Base-by-base conservation (phyloP, 2,113 vertebrate genomes). In the Corynorhinus townsendii region DNA sequence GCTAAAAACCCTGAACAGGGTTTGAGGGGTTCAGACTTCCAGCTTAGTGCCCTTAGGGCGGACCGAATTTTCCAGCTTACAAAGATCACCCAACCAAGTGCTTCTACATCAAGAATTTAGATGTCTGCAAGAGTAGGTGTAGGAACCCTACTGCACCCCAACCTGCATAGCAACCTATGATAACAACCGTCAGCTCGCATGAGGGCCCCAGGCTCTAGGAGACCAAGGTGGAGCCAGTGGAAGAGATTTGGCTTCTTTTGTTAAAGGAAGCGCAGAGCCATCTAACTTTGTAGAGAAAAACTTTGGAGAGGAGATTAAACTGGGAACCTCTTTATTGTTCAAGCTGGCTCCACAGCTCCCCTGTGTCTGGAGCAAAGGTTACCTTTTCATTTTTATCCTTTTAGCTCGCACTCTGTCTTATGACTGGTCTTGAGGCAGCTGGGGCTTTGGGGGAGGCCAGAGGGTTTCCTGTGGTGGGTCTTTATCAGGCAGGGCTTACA, bases 261-360 rank as follows among this genome's bases (percentile, higher is more conserved):
- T 72, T 71, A 26, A 47, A 72, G 3, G 5, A 68, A 82, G 26
- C 11, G 0, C 52, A 87, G 77, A 90, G 56, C 17, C 49, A 26
- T 17, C 43, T 91, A 88, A 82, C 33, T 96, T 79, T 24, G 45
- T 24, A 76, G 89, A 90, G 64, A 71, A 90, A 87, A 95, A 83
- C 17, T 45, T 49, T 9, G 75, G 54, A 4, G 73, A 66, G 45
- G 54, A 52, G 35, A 54, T 79, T 72, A 69, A 47, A 30, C 19
- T 38, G 35, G 20, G 47, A 76, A 82, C 40, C 38, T 7, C 28
- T 54, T 38, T 33, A n/a, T 54, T n/a, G 3, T 54, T 38, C 33
- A 40, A 54, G 26, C 45, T 11, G 20, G 30, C 6, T 22, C 35
- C 73, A 7, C 1, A 2, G 26, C 38, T 11, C 38, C 38, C 54